A percentile compares a stretch with the other conserved stretches of the same genome.
phyloP scores from a whole-genome alignment of 2,888 invertebrate species.

The Andrena bicolor region DNA sequence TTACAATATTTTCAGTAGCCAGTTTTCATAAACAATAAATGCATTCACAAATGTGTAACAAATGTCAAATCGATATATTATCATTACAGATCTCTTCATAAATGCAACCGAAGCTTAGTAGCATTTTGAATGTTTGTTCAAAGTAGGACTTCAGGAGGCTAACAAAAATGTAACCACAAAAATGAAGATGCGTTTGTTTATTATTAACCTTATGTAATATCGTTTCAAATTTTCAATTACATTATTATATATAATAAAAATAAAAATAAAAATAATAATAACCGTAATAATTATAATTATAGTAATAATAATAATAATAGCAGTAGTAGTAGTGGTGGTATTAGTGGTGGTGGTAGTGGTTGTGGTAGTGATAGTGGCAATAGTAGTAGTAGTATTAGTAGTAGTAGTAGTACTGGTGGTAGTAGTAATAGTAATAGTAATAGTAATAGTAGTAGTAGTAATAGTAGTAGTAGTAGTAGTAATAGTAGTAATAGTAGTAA shows the following conservation, averaged over 20 bases:
- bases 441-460: constrained; percentile 24
- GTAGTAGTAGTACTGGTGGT: constrained; percentile 20
- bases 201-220: constrained; percentile 85
- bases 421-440: constrained; percentile 27
- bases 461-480: constrained; percentile 20
- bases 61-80: constrained; percentile 27
- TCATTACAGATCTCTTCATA: constrained; percentile 21
- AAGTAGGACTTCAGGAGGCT: constrained; percentile 39
- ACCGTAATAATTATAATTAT: constrained; percentile 61
- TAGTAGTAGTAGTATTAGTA: neutral
- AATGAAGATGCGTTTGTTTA: constrained; percentile 85
- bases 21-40: constrained; percentile 40
- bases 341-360: constrained; percentile 7
- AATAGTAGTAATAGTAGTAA: constrained; percentile 28
- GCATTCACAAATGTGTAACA: constrained; percentile 34
- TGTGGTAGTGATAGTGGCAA: constrained; percentile 10
- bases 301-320: constrained; percentile 2
- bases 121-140: constrained; percentile 12
- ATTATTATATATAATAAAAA: constrained; percentile 84
- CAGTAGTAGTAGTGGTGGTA: too few species aligned
- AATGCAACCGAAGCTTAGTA: constrained; percentile 13
- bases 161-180: constrained; percentile 70
- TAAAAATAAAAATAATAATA: constrained; percentile 71
- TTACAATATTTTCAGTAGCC: constrained; percentile 47
- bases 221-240: constrained; percentile 85